These are phyloP conservation scores for Linepithema humile DNA, from an alignment of 1,140 invertebrate genomes.

Conservation along the genomic window DNA sequence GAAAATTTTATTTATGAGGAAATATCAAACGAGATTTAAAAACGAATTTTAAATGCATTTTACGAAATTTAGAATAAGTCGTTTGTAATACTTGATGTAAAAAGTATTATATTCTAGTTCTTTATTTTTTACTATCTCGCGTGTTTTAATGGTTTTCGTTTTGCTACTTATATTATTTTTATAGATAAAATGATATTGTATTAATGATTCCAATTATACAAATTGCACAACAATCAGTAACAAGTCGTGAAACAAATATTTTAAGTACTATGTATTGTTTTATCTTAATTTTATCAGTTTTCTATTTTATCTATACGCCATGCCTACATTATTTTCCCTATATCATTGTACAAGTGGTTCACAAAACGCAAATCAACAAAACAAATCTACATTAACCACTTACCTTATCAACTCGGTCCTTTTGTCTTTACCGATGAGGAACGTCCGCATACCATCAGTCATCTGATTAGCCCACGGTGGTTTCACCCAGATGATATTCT, in stretches of 20 bases:
- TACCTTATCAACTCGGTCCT: constrained; percentile 86
- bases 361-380: neutral
- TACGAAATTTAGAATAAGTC: neutral
- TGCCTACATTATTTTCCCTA: no score
- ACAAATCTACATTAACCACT: constrained; percentile 18
- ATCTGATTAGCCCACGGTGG: constrained; percentile 95
- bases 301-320: no score
- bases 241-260: no score
- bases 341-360: neutral
- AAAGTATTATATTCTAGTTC: no score
- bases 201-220: no score
- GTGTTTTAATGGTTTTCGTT: no score
- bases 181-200: no score
- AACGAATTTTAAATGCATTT: neutral
- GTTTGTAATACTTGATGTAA: neutral
- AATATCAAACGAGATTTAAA: neutral
- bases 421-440: constrained; percentile 90
- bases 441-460: constrained; percentile 87
- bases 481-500: constrained; percentile 92
- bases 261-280: no score
- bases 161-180: no score
- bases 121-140: no score
- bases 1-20: neutral
- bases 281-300: no score
- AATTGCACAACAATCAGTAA: no score